Evolutionary conservation across 2,888 invertebrate species (phyloP), one percentile per base, ranked within the genome.

Genomic region (Campopleginae sp.): DNA sequence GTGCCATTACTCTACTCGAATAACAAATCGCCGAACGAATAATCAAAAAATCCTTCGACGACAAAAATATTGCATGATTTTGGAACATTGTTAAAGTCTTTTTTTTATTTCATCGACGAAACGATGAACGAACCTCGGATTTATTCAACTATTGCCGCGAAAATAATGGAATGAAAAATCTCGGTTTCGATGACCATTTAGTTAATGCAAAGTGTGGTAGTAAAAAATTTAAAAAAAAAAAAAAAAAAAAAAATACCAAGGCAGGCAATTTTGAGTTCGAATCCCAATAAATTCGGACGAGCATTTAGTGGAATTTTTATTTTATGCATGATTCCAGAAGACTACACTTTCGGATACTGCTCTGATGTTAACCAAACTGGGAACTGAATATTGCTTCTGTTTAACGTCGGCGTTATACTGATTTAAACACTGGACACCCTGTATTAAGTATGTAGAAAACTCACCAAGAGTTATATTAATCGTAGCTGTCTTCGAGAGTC

Each of bases 381-480:
- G 5, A 5, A 58, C 12, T 58, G 14, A 14, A 27, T 27, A 27
- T 58, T 6, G 58, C 58, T 58, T 27, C 58, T 58, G 27, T 27
- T 58, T 27, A 6, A 58, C 8, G 12, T 27, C 27, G 58, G 27
- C 6, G 14, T 27, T 27, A 46, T 46, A 23, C 66, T 19, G 66
- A 38, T 46, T 44, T 27, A 31, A 44, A 27, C 8, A 17, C 31
- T 0, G 68, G 68, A 68, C 68, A 68, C 68, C 68, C 44, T 68
- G 63, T 38, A 51, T 42, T 19, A 44, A 51, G 42, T 46, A 54
- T 27, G 44, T 63, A 76, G 66, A 44, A 82, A 74, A 63, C 72
- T 61, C 44, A 83, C 80, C 70, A 42, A 82, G 79, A 85, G 70
- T 82, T 75, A 85, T 89, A 90, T 90, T 90, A 88, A 90, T 90